A percentile compares a stretch with the other conserved stretches of the same genome.
phyloP scores from a whole-genome alignment of 2,797 vertebrate genomes.

The Platyrinchus mystaceus region DNA sequence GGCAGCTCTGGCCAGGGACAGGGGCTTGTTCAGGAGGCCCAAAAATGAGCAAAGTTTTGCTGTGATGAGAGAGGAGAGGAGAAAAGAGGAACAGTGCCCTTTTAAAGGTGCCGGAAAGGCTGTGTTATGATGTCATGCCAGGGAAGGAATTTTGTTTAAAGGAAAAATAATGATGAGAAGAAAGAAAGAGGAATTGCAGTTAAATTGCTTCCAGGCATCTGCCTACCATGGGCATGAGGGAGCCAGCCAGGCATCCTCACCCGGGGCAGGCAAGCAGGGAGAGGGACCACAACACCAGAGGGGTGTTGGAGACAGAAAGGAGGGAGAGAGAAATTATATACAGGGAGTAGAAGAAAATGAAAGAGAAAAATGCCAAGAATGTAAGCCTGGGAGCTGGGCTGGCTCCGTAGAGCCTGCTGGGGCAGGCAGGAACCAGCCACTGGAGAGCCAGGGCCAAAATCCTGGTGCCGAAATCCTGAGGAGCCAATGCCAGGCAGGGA shows the following conservation, averaged over 20 bases:
- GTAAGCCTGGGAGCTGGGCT: conserved; percentile 14
- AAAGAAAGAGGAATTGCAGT: conserved; percentile 31
- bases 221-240: neutral
- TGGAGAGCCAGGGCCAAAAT: neutral
- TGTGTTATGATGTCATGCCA: neutral
- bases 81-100: neutral
- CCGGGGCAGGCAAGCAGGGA: neutral
- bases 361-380: conserved; percentile 61
- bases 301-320: conserved; percentile 6
- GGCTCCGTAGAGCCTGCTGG: neutral
- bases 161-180: conserved; percentile 1
- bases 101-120: neutral
- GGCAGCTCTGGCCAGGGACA: neutral
- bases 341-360: conserved; percentile 46
- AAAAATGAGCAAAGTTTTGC: neutral
- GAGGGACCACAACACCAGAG: neutral
- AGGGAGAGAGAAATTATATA: conserved; percentile 19
- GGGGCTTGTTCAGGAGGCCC: neutral
- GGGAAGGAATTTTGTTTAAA: conserved; percentile 36
- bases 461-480: neutral
- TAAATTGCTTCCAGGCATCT: neutral
- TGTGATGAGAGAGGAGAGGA: neutral
- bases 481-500: neutral
- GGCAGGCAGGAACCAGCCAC: neutral
- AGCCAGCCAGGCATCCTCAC: neutral